phyloP scores from a whole-genome alignment of 2,888 invertebrate genomes.

The Hirtodrosophila histrioides region DNA sequence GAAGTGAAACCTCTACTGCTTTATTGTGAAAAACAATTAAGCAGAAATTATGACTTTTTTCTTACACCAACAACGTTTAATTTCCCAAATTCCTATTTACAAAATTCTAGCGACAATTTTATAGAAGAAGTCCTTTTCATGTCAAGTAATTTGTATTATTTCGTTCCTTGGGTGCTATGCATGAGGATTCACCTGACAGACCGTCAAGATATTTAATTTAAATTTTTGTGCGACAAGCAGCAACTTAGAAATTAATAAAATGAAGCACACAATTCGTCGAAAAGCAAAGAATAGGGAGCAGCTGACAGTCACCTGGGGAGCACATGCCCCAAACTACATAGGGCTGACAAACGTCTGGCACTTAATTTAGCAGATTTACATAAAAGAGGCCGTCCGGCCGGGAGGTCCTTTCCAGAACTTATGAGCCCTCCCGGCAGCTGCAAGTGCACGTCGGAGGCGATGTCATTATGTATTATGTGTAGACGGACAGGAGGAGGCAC shows the following conservation, averaged over 20 bases:
- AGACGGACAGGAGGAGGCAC: background rate
- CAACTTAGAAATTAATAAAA: constrained; percentile 61
- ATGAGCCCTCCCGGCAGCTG: constrained; percentile 21
- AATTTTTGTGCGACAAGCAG: constrained; percentile 53
- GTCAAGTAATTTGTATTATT: constrained; percentile 14
- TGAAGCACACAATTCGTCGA: constrained; percentile 28
- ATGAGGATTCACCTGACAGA: constrained; percentile 22
- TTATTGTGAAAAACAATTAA: background rate
- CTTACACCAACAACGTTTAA: background rate
- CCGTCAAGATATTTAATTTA: constrained; percentile 65
- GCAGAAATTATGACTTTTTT: background rate
- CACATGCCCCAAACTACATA: background rate
- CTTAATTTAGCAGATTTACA: constrained; percentile 77
- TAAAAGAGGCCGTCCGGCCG: constrained; percentile 48
- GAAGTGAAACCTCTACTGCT: background rate
- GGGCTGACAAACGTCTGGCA: constrained; percentile 55
- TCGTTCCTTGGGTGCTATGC: constrained; percentile 22
- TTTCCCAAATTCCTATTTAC: constrained; percentile 2
- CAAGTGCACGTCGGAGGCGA: constrained; percentile 60
- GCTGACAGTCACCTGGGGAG: constrained; percentile 32
- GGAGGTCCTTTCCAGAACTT: background rate
- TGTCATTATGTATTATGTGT: constrained; percentile 52
- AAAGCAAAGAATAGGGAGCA: constrained; percentile 31
- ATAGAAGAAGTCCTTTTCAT: background rate
- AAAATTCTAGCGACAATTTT: background rate